Conservation (phyloP, 2,797 vertebrate species). For the Pseudopleuronectes americanus region DNA sequence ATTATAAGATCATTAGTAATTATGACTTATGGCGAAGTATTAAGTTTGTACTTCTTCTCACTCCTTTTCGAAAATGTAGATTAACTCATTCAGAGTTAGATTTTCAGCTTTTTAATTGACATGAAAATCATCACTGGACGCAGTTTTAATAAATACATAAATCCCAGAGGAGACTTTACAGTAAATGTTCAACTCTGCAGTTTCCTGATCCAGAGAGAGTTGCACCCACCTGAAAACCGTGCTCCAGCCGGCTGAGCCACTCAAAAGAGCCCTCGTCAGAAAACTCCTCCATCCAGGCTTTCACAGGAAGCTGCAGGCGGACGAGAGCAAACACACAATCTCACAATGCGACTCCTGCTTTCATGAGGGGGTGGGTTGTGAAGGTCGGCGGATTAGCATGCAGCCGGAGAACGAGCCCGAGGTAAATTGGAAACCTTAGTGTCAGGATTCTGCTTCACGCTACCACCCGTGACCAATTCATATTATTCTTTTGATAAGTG, state of each 20-base stretch:
- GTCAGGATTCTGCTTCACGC: constrained; percentile 3
- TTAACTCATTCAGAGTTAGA: too few species aligned
- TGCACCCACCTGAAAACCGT: constrained; percentile 82
- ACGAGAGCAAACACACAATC: not conserved
- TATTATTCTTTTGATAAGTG: constrained; percentile 6
- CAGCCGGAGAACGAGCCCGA: too few species aligned
- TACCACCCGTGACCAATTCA: not conserved
- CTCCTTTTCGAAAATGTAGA: too few species aligned
- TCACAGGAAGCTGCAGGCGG: constrained; percentile 83
- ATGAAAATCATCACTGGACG: too few species aligned
- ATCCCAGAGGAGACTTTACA: too few species aligned
- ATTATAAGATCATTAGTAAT: too few species aligned
- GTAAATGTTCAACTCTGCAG: not conserved
- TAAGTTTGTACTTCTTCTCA: too few species aligned
- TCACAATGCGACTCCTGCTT: not conserved
- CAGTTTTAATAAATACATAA: too few species aligned
- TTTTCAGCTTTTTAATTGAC: too few species aligned
- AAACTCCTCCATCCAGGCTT: constrained; percentile 87
- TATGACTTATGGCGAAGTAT: too few species aligned
- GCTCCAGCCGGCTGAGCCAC: constrained; percentile 88
- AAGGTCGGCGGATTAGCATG: constrained; percentile 15
- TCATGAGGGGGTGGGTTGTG: not conserved
- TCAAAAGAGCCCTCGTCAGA: constrained; percentile 77
- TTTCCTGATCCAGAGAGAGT: not conserved
- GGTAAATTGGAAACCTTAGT: constrained; percentile 7